Conservation (phyloP, 2,797 vertebrate genomes). For the Lithobates sylvaticus region DNA sequence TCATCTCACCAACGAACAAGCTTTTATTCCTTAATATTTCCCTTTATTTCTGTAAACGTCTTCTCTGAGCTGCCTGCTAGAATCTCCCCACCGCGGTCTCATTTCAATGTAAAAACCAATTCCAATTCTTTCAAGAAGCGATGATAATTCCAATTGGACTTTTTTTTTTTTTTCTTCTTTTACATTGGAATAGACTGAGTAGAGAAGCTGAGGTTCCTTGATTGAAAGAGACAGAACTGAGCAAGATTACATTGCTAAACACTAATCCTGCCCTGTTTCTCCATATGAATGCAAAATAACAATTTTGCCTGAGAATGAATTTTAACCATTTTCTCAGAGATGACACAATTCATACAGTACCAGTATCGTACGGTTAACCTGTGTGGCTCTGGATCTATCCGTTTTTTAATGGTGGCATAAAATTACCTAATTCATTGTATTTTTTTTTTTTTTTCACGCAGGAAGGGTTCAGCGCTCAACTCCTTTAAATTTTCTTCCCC, state of each 20-base stretch:
- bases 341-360: constrained; percentile 21
- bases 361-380: constrained; percentile 41
- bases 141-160: constrained; percentile 64
- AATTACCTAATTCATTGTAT: background rate
- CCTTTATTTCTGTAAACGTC: constrained; percentile 55
- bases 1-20: background rate
- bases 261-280: constrained; percentile 59
- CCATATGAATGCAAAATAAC: constrained; percentile 40
- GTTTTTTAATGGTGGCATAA: background rate
- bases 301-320: constrained; percentile 44
- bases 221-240: constrained; percentile 63
- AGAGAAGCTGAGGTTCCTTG: constrained; percentile 55
- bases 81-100: constrained; percentile 52
- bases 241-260: constrained; percentile 56
- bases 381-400: background rate
- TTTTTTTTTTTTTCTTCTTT: constrained; percentile 5
- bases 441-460: background rate
- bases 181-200: constrained; percentile 58
- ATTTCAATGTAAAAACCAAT: constrained; percentile 64
- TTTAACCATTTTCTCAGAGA: constrained; percentile 53
- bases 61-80: constrained; percentile 37
- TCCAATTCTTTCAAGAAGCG: constrained; percentile 62
- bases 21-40: constrained; percentile 50
- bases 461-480: background rate
- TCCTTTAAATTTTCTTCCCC: too few species aligned